phyloP scores from a whole-genome alignment of 2,113 vertebrate species.

The Hypocryptadius cinnamomeus region DNA sequence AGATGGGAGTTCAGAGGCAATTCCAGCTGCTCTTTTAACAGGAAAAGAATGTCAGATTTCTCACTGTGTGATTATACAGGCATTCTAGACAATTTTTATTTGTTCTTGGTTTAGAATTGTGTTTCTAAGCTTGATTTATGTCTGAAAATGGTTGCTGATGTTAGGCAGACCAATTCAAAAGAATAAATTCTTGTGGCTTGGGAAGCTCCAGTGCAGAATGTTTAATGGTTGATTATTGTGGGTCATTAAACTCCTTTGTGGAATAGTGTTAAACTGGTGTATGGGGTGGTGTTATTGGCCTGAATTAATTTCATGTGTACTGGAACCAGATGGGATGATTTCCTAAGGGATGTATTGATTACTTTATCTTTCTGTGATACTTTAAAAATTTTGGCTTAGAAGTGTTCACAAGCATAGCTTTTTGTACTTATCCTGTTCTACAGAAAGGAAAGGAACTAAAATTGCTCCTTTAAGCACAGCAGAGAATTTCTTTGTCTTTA shows the following conservation, averaged over 20 bases:
- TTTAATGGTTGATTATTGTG: neutral
- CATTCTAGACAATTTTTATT: neutral
- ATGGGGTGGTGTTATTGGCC: too few relatives aligned
- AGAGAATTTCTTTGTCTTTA: neutral
- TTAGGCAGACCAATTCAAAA: neutral
- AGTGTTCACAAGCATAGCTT: neutral
- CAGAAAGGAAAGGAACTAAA: neutral
- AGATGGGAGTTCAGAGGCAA: neutral
- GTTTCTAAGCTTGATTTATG: neutral
- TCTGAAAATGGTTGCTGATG: neutral
- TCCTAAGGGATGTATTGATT: neutral
- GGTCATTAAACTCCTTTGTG: neutral
- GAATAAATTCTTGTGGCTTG: neutral
- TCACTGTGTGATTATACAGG: neutral
- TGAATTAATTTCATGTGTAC: neutral
- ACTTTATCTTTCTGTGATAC: neutral
- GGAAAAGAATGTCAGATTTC: neutral
- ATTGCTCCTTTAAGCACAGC: neutral
- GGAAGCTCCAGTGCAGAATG: neutral
- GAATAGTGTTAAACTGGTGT: neutral
- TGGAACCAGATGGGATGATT: neutral
- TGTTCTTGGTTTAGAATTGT: neutral
- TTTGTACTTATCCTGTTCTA: neutral
- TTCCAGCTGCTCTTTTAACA: neutral
- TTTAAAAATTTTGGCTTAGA: neutral